Evolutionary conservation across 2,888 invertebrate genomes (phyloP), one percentile per base, ranked within the genome.

Genomic region (Crematogaster levior): DNA sequence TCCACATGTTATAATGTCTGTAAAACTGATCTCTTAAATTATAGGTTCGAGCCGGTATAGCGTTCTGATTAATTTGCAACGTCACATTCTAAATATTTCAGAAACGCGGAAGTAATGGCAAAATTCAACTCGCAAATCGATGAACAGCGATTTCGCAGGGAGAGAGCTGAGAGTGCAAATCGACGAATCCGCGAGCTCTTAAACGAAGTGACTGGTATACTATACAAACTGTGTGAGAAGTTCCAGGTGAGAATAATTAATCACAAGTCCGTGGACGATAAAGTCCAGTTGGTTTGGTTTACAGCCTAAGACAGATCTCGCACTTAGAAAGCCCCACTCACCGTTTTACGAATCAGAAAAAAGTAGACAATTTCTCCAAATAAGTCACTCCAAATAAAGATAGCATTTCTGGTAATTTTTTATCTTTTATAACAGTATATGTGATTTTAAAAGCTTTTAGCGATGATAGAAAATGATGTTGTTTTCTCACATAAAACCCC

Each of bases 61-160:
- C 21, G n/a, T 6, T 63, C 1, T 46, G 34, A 15, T 51, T 10
- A 66, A 66, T 43, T 34, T 48, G 9, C 6, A 37, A 30, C 9
- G 3, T 40, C 7, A 10, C 0, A 9, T 43, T 51, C 9, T 48
- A 46, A 34, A 74, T 27, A 37, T 70, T 84, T 65, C 90, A 98
- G 97, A 84, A 97, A 97, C 86, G 96, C 97, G 90, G 97, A 97
- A 88, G 96, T 97, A 91, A 96, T 97, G 83, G 96, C 96, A 77
- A 95, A 95, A 46, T 92, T 97, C 0, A 97, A 97, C 93, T 94
- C 94, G 2, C 95, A 95, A 85, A 97, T 97, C 83, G 93, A 94
- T 34, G 93, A 95, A 60, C 95, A 96, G 84, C 93, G 93, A n/a
- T 84, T 92, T 30, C 95, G 95, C 10, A 95, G 95, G 37, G 90